Evolutionary conservation across 2,888 invertebrate species (phyloP), one percentile per base, ranked within the genome.

Genomic region (Drosophila meridiana): DNA sequence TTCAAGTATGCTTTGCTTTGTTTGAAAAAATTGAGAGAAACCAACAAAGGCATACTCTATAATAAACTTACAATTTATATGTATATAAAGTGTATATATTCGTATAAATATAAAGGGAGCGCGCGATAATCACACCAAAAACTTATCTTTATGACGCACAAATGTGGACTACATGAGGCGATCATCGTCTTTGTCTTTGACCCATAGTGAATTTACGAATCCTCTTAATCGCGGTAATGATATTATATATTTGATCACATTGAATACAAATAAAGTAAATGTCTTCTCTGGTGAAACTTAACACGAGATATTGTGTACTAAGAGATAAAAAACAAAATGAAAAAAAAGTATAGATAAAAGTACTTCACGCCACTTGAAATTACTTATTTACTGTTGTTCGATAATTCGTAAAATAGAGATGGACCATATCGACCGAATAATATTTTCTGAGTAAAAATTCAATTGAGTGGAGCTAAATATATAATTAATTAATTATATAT

Each of bases 81-180:
- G 20, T 20, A 20, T 20, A 20, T 20, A 20, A 20, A 20, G 1
- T 20, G 20, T 20, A 20, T 20, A 20, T 53, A 4, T 26, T 11
- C 5, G 6, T 34, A 34, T 26, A 36, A 36, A 5, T 6, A 52
- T 9, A 26, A 34, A 20, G 34, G 2, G 13, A 36, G 2, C 36
- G 38, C 53, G 40, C 52, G 66, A 26, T 50, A 61, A 74, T 61
- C 26, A 28, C 47, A 38, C 48, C 62, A 58, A 30, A 7, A 59
- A 59, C 43, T 61, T 80, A 82, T 82, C 82, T 70, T 68, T 65
- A 61, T 77, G 67, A 68, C 57, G 53, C 56, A 69, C 36, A 64
- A 42, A 20, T 30, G 1, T 8, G 11, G 47, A 28, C 52, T 4
- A 45, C 45, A 72, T 58, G 67, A 61, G 43, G 65, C 50, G 62